These are phyloP conservation scores for Sternarchorhynchus goeldii DNA, from an alignment of 2,797 vertebrate genomes.

Conservation along the genomic window DNA sequence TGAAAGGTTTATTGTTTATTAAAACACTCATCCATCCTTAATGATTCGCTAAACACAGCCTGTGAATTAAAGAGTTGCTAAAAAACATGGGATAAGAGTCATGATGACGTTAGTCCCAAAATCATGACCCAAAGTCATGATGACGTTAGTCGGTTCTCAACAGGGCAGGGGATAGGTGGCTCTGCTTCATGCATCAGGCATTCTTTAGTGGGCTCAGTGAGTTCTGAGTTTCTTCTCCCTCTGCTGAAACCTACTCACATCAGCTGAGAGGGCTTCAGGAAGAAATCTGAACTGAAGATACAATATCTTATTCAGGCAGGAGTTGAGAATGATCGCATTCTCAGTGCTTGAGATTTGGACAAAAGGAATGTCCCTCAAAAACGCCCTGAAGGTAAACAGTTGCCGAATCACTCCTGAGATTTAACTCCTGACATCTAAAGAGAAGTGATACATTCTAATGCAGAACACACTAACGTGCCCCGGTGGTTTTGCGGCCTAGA, in stretches of 20 bases:
- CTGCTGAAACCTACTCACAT: neutral
- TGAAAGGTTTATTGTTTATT: slow-evolving; percentile 32
- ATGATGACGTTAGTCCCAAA: neutral
- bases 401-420: too few species aligned
- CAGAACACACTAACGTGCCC: too few species aligned
- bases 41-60: slow-evolving; percentile 35
- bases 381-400: too few species aligned
- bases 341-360: neutral
- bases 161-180: neutral
- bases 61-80: slow-evolving; percentile 1
- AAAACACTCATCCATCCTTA: slow-evolving; percentile 46
- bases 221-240: neutral
- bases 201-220: neutral
- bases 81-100: neutral
- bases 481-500: too few species aligned
- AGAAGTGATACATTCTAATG: too few species aligned
- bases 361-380: too few species aligned
- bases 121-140: neutral
- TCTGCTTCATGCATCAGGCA: neutral
- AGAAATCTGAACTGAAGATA: neutral
- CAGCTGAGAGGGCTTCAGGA: neutral
- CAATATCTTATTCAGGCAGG: neutral
- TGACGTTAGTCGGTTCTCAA: neutral
- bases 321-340: too few species aligned
- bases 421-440: too few species aligned